These are phyloP conservation scores for Petrocephalus microphthalmus DNA, from an alignment of 2,113 vertebrate genomes.

Conservation along the genomic window DNA sequence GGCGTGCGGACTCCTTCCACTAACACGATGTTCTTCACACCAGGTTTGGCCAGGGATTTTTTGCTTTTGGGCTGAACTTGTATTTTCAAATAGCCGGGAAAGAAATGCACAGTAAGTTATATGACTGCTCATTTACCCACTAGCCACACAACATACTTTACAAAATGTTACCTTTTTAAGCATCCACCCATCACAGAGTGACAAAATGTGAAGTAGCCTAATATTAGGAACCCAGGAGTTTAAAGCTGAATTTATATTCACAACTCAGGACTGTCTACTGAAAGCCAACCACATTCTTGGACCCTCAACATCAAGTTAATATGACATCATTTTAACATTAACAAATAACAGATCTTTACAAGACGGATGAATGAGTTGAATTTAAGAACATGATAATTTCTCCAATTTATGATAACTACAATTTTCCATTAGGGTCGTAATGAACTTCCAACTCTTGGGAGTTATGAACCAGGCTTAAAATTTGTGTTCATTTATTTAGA, in stretches of 20 bases:
- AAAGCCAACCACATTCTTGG: not conserved
- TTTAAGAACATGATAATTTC: not conserved
- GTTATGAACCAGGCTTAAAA: no score
- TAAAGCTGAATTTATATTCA: not conserved
- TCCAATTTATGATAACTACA: not conserved
- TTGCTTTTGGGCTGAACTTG: slow-evolving; percentile 76
- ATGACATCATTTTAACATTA: not conserved
- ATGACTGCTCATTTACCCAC: not conserved
- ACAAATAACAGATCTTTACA: not conserved
- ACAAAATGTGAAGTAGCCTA: not conserved
- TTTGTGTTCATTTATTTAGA: no score
- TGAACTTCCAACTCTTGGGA: no score
- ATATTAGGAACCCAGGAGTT: not conserved
- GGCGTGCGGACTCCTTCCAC: slow-evolving; percentile 92
- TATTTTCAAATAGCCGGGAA: slow-evolving; percentile 33
- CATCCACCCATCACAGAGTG: not conserved
- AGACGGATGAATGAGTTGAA: not conserved
- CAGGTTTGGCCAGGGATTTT: slow-evolving; percentile 74
- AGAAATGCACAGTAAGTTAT: not conserved
- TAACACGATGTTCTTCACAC: slow-evolving; percentile 82
- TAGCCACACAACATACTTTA: not conserved
- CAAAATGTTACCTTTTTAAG: not conserved
- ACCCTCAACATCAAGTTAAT: not conserved
- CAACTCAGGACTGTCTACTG: not conserved
- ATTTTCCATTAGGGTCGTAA: not conserved